Percentiles rank a stretch among this genome's conserved stretches.
Conservation (phyloP, 2,113 vertebrate genomes). For the Osmerus eperlanus region DNA sequence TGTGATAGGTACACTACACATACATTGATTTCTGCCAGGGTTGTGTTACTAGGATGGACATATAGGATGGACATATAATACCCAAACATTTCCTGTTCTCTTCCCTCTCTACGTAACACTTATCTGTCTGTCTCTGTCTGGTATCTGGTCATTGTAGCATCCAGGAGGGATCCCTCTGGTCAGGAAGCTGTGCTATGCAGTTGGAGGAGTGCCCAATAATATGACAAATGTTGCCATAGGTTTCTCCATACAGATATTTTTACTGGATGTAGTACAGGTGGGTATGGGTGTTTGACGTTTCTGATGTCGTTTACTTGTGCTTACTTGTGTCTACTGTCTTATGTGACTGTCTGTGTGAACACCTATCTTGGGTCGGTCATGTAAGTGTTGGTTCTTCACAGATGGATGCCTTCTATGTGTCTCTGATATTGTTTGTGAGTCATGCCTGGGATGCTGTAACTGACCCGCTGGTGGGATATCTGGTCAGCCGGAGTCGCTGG, state of each 20-base stretch:
- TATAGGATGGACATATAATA: too few relatives aligned
- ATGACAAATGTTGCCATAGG: conserved; percentile 55
- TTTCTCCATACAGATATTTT: conserved; percentile 74
- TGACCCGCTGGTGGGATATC: conserved; percentile 69
- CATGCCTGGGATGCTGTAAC: conserved; percentile 72
- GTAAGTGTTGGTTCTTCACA: conserved; percentile 9
- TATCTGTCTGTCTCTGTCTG: background rate
- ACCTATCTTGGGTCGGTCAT: background rate
- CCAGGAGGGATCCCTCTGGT: conserved; percentile 46
- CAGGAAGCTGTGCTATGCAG: conserved; percentile 69
- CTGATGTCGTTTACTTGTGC: background rate
- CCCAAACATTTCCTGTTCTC: too few relatives aligned
- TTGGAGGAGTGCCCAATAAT: conserved; percentile 69
- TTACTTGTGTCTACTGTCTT: background rate
- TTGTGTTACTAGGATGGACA: too few relatives aligned
- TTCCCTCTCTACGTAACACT: too few relatives aligned
- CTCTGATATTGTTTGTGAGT: conserved; percentile 70
- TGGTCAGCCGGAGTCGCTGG: conserved; percentile 69
- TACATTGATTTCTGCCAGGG: too few relatives aligned
- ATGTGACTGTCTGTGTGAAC: background rate
- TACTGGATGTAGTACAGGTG: conserved; percentile 74
- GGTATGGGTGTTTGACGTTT: conserved; percentile 10
- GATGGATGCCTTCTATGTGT: conserved; percentile 68
- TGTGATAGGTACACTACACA: too few relatives aligned
- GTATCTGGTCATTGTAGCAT: conserved; percentile 33